These are phyloP conservation scores for Corydoras maculifer DNA, from an alignment of 2,113 vertebrate genomes.

Conservation along the genomic window DNA sequence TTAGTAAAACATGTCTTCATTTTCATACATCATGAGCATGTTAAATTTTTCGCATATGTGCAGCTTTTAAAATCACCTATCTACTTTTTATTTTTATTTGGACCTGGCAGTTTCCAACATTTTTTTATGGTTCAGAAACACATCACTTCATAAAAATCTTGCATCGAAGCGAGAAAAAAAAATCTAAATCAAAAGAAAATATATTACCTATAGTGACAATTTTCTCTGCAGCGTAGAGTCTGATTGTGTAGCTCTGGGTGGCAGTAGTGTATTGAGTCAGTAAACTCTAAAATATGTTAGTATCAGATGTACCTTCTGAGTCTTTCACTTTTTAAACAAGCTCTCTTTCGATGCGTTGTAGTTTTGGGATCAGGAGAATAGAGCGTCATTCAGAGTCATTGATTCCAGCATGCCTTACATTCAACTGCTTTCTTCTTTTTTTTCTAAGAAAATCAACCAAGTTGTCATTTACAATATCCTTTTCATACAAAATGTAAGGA, in stretches of 20 bases:
- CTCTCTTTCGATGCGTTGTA: not conserved
- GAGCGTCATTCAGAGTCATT: slow-evolving; percentile 12
- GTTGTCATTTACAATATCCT: slow-evolving; percentile 6
- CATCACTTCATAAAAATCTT: slow-evolving; percentile 62
- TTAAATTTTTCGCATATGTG: too few species aligned
- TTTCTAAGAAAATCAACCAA: too few species aligned
- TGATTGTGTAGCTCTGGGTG: slow-evolving; percentile 31
- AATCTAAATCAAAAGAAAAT: slow-evolving; percentile 43
- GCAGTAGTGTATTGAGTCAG: slow-evolving; percentile 24
- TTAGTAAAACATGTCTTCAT: too few species aligned
- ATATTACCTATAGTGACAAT: slow-evolving; percentile 53
- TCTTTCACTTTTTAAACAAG: not conserved
- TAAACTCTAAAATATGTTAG: slow-evolving; percentile 8
- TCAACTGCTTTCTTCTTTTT: slow-evolving; percentile 8
- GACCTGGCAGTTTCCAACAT: slow-evolving; percentile 55
- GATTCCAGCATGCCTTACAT: slow-evolving; percentile 23
- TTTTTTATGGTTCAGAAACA: slow-evolving; percentile 70
- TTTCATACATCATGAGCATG: too few species aligned
- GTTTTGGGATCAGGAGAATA: slow-evolving; percentile 13
- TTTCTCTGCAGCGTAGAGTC: slow-evolving; percentile 46
- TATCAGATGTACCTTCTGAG: not conserved
- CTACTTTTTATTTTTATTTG: not conserved
- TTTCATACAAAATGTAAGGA: slow-evolving; percentile 45
- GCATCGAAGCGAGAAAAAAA: slow-evolving; percentile 57
- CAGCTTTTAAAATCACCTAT: not conserved